These are phyloP conservation scores for Hyles euphorbiae DNA, from an alignment of 1,140 invertebrate species.

Conservation along the genomic window DNA sequence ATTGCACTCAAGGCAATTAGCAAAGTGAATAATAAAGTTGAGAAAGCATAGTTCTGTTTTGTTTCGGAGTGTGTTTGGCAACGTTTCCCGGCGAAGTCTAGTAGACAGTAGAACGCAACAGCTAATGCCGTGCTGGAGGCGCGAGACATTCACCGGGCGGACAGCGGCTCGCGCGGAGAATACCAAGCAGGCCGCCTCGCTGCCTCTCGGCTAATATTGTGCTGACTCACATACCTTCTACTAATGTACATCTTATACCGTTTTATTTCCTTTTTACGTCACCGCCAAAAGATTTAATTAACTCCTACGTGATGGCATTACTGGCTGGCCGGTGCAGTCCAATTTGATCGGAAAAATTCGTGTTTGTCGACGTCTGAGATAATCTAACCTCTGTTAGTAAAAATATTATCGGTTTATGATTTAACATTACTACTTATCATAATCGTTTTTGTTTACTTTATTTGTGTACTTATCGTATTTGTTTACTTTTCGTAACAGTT, in stretches of 20 bases:
- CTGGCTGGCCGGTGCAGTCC: too few species aligned
- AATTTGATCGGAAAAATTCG: too few species aligned
- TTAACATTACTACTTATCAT: too few species aligned
- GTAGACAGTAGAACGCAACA: not conserved
- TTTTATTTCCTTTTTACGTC: constrained; percentile 42
- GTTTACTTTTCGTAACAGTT: too few species aligned
- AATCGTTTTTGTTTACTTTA: too few species aligned
- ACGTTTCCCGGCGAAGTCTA: too few species aligned
- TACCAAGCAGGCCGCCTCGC: constrained; percentile 42
- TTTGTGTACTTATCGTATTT: too few species aligned
- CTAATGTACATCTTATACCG: constrained; percentile 48
- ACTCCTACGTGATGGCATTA: too few species aligned
- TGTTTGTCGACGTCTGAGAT: too few species aligned
- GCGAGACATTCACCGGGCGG: constrained; percentile 37
- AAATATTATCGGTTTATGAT: too few species aligned
- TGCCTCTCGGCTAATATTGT: constrained; percentile 49
- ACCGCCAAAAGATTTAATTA: constrained; percentile 22
- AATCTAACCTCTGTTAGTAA: too few species aligned
- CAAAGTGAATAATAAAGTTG: not conserved
- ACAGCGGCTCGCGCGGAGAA: constrained; percentile 37
- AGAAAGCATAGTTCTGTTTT: not conserved
- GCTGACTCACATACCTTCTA: constrained; percentile 53
- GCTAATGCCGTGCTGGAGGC: constrained; percentile 21
- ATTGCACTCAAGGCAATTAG: not conserved
- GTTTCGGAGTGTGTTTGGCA: not conserved